Percentiles rank a stretch among this genome's conserved stretches.
phyloP scores from a whole-genome alignment of 2,888 invertebrate genomes.

The Didymodactylos carnosus region DNA sequence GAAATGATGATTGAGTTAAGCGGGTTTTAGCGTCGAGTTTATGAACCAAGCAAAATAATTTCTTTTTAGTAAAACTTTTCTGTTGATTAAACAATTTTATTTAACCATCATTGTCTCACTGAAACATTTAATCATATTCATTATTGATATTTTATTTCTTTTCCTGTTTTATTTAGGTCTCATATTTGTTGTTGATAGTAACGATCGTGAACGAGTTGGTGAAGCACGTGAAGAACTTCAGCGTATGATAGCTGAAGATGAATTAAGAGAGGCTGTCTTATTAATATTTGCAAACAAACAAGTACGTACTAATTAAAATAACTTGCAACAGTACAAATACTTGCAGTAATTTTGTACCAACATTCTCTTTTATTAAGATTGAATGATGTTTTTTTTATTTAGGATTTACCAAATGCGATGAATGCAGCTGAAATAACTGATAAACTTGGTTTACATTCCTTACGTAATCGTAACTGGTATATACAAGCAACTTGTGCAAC shows the following conservation, averaged over 20 bases:
- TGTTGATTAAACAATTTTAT: no score
- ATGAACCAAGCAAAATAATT: no score
- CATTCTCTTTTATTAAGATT: no score
- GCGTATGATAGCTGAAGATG: conserved; percentile 97
- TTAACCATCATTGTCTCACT: no score
- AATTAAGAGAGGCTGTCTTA: conserved; percentile 91
- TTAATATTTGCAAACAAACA: conserved; percentile 99
- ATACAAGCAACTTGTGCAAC: conserved; percentile 61
- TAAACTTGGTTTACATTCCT: conserved; percentile 87
- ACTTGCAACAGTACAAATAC: background rate
- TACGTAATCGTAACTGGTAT: conserved; percentile 72
- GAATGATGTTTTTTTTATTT: conserved; percentile 16
- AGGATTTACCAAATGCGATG: conserved; percentile 99
- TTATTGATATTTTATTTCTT: background rate
- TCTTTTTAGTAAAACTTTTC: no score
- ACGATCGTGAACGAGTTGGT: conserved; percentile 93
- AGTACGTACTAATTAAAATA: conserved; percentile 38
- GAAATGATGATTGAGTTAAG: background rate
- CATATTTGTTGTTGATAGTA: conserved; percentile 99
- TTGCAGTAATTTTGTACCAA: no score
- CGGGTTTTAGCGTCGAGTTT: no score
- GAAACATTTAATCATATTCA: no score
- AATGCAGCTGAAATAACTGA: conserved; percentile 98
- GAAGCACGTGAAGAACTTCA: conserved; percentile 95
- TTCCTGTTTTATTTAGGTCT: conserved; percentile 33